Percentiles rank a stretch among this genome's conserved stretches.
These are phyloP conservation scores for Drosophila sp. DNA, from an alignment of 1,140 invertebrate species.

Conservation along the genomic window DNA sequence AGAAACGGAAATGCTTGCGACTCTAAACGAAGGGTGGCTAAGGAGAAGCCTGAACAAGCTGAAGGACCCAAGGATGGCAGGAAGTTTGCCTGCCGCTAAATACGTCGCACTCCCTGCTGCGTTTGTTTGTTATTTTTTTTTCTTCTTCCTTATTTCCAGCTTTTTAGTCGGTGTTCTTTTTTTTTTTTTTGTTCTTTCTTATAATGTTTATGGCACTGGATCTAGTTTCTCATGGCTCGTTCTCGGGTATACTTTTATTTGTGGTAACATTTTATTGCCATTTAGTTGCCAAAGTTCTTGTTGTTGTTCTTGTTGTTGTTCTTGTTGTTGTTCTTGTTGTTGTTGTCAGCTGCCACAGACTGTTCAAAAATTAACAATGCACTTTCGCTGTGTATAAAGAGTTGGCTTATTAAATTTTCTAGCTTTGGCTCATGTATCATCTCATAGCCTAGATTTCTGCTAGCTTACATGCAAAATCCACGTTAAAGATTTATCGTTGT, in stretches of 20 bases:
- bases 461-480: constrained; percentile 72
- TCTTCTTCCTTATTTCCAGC: not conserved
- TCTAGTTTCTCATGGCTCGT: constrained; percentile 32
- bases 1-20: constrained; percentile 73
- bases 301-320: not conserved
- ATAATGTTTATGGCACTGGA: constrained; percentile 68
- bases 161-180: constrained; percentile 23
- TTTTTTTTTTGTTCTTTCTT: constrained; percentile 30
- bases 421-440: constrained; percentile 54
- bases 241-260: constrained; percentile 13
- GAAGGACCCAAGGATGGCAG: constrained; percentile 38
- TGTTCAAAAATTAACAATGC: constrained; percentile 43
- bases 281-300: constrained; percentile 44
- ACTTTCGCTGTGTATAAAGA: constrained; percentile 44
- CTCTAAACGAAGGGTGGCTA: constrained; percentile 35
- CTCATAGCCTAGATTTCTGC: constrained; percentile 34
- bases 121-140: not conserved
- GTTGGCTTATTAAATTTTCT: constrained; percentile 53
- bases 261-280: constrained; percentile 30
- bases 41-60: constrained; percentile 18
- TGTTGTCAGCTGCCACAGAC: not conserved
- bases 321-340: not conserved
- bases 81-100: constrained; percentile 71
- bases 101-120: constrained; percentile 47
- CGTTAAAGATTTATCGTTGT: constrained; percentile 70